Conservation (phyloP, 2,113 vertebrate species). For the Heptranchias perlo region DNA sequence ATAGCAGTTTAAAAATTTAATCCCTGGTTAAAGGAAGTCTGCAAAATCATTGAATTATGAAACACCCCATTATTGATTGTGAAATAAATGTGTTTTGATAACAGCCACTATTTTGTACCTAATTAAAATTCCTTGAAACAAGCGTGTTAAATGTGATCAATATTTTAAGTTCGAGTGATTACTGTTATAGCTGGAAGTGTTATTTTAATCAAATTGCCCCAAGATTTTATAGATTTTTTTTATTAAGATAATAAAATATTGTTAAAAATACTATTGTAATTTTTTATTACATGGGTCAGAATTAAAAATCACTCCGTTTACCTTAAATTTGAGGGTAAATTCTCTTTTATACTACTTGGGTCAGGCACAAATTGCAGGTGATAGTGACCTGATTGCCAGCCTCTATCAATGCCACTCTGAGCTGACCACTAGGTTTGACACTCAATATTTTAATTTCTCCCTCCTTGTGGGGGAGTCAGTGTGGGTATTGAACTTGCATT, state of each 20-base stretch:
- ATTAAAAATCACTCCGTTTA: neutral
- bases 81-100: neutral
- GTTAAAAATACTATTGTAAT: neutral
- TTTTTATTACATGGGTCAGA: neutral
- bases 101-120: neutral
- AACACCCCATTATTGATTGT: neutral
- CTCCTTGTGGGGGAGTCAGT: neutral
- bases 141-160: neutral
- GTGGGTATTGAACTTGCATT: neutral
- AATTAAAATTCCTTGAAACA: conserved; percentile 23
- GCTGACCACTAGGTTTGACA: neutral
- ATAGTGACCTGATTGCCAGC: neutral
- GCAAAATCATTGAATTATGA: conserved; percentile 24
- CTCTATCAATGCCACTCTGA: neutral
- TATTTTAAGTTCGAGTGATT: neutral
- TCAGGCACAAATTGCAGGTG: neutral
- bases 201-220: conserved; percentile 22
- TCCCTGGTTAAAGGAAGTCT: neutral
- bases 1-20: neutral
- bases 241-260: conserved; percentile 5
- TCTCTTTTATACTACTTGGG: neutral
- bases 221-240: neutral
- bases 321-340: neutral
- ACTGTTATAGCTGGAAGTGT: neutral
- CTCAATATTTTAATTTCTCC: neutral